Base-by-base conservation (phyloP, 2,113 vertebrate genomes). In the Piprites chloris region DNA sequence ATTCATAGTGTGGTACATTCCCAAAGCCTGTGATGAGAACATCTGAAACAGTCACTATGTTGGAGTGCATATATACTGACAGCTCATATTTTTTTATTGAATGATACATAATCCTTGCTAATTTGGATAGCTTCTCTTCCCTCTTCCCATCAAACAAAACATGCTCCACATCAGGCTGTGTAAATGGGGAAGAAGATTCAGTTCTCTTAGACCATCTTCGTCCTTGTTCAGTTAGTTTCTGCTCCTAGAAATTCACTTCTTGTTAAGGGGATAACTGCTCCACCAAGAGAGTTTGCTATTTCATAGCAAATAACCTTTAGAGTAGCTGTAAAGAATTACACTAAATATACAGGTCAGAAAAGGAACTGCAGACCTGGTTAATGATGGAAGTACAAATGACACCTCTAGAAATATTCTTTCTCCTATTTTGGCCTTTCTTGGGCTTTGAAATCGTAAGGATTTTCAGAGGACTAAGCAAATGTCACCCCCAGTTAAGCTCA, bases 391-490 rank as follows among this genome's bases (percentile, higher is more conserved):
- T 39, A 71, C 2, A 95, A 77, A 77, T 21, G 0, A 67, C 19
- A 52, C 21, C 56, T 69, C 27, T 2, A 77, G 24, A 23, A 82
- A 83, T 58, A 69, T 16, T 22, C 10, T 72, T 65, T 53, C 8
- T 72, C 32, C 13, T 10, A 71, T 52, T 52, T 26, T 67, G 35
- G 3, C 10, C 9, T 58, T 21, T 82, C 39, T 52, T 72, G 32
- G 11, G 12, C 49, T 37, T 61, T 68, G 32, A 73, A 84, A 67
- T 74, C 19, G 39, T n/a, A 63, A 85, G 50, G 20, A 80, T 88
- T 93, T 96, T 67, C 35, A 67, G 37, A 62, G 27, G 23, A 80
- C 67, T 89, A 89, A 44, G 27, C 6, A 74, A 95, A 86, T 47
- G 9, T 55, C 50, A 55, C 13, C 13, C 22, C 7, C 11, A 92